Percentiles rank a stretch among this genome's conserved stretches.
Conservation (phyloP, 1,140 invertebrate species). For the Ceratosolen solmsi region DNA sequence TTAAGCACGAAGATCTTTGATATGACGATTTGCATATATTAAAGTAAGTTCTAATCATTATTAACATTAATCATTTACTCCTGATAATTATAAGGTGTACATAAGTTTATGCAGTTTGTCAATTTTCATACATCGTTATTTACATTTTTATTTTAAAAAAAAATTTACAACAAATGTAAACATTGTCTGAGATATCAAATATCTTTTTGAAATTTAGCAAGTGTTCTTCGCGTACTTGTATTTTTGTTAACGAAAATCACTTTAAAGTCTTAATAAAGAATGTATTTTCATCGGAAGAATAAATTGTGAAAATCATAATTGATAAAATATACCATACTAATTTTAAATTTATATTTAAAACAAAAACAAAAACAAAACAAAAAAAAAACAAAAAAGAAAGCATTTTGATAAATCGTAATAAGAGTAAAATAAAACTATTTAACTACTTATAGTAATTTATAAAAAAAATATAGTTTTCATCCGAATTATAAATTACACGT, state of each 20-base stretch:
- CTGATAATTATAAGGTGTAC: conserved; percentile 15
- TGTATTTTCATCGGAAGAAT: no score
- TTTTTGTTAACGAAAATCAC: conserved; percentile 10
- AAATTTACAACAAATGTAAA: conserved; percentile 11
- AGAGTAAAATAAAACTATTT: conserved; percentile 42
- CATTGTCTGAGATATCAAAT: conserved; percentile 11
- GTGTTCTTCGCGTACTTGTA: conserved; percentile 12
- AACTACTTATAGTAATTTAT: not conserved
- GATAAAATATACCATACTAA: conserved; percentile 2
- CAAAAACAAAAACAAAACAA: no score
- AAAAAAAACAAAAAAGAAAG: no score
- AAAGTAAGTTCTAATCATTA: conserved; percentile 15
- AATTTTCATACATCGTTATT: conserved; percentile 1
- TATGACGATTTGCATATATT: conserved; percentile 19
- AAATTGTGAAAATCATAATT: no score
- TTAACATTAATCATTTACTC: conserved; percentile 11
- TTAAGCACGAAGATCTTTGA: conserved; percentile 19
- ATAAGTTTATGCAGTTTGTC: conserved; percentile 2
- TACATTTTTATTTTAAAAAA: conserved; percentile 2
- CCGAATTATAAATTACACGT: conserved; percentile 24
- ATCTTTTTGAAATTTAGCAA: not conserved
- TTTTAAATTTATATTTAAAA: conserved; percentile 36
- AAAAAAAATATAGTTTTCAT: conserved; percentile 7
- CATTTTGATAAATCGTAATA: conserved; percentile 37
- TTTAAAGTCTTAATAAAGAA: conserved; percentile 17